phyloP scores from a whole-genome alignment of 2,797 vertebrate genomes.

The Caiman crocodilus region DNA sequence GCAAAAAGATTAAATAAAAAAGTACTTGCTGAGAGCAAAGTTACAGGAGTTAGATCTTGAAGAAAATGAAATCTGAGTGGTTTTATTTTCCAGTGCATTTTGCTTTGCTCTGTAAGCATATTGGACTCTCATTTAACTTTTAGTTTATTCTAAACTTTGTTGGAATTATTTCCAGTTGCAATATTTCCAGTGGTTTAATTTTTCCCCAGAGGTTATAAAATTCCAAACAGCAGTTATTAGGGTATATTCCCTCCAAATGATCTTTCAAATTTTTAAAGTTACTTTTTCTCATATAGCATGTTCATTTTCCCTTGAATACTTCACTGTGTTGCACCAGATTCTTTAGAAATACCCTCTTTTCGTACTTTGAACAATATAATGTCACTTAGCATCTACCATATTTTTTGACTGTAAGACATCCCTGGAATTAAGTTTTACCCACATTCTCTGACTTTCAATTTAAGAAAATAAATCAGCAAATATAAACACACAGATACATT shows the following conservation, averaged over 20 bases:
- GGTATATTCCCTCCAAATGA: neutral
- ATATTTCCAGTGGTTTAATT: neutral
- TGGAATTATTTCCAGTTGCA: neutral
- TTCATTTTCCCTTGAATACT: neutral
- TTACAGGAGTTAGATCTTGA: neutral
- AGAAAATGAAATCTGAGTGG: neutral
- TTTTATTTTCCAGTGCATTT: neutral
- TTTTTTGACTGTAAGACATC: neutral
- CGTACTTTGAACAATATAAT: neutral
- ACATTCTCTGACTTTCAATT: too few relatives aligned
- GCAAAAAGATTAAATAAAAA: conserved; percentile 20
- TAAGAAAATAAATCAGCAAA: too few relatives aligned
- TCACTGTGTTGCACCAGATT: neutral
- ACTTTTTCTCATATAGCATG: neutral
- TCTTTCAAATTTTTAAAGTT: neutral
- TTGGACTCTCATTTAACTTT: neutral
- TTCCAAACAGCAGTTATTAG: neutral
- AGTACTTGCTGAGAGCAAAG: neutral
- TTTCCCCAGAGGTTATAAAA: neutral
- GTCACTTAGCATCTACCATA: neutral
- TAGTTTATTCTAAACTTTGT: neutral
- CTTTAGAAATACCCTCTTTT: neutral
- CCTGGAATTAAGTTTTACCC: too few relatives aligned
- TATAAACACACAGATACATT: too few relatives aligned
- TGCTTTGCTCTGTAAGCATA: neutral